Conservation (phyloP, 2,888 invertebrate species). For the Metellina segmentata region DNA sequence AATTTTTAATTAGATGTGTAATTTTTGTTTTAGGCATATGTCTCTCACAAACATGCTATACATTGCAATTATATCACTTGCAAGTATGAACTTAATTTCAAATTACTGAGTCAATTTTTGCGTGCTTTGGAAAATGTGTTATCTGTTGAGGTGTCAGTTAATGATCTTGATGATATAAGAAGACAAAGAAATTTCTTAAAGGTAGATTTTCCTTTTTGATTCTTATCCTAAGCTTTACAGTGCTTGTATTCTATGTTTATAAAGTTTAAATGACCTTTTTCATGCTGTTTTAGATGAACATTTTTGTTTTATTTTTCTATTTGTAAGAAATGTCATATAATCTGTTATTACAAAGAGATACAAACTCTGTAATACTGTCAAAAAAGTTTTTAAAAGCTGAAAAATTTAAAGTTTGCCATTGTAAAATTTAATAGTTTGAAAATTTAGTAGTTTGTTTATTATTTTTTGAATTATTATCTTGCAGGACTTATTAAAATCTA, state of each 20-base stretch:
- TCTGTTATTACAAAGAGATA: not conserved
- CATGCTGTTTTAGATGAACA: not conserved
- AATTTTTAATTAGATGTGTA: no score
- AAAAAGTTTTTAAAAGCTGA: not conserved
- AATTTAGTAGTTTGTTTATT: not conserved
- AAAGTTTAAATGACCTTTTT: no score
- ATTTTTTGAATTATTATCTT: not conserved
- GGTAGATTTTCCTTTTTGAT: constrained; percentile 35
- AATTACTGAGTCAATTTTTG: constrained; percentile 24
- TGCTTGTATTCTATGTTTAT: no score
- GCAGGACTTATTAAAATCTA: constrained; percentile 30
- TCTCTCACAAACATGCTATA: not conserved
- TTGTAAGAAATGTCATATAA: no score
- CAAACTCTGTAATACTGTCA: not conserved
- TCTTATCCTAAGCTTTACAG: not conserved
- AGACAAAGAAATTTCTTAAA: constrained; percentile 1
- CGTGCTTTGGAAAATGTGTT: constrained; percentile 7
- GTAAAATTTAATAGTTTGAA: no score
- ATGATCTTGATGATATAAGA: constrained; percentile 26
- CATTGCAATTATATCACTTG: not conserved
- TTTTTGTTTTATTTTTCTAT: not conserved
- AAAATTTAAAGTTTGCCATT: no score
- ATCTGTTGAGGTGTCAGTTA: not conserved
- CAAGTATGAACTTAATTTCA: constrained; percentile 22
- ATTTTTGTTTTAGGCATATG: not conserved